These are phyloP conservation scores for Pocillopora meandrina DNA, from an alignment of 92 coral and sea anemone genomes.

Conservation along the genomic window DNA sequence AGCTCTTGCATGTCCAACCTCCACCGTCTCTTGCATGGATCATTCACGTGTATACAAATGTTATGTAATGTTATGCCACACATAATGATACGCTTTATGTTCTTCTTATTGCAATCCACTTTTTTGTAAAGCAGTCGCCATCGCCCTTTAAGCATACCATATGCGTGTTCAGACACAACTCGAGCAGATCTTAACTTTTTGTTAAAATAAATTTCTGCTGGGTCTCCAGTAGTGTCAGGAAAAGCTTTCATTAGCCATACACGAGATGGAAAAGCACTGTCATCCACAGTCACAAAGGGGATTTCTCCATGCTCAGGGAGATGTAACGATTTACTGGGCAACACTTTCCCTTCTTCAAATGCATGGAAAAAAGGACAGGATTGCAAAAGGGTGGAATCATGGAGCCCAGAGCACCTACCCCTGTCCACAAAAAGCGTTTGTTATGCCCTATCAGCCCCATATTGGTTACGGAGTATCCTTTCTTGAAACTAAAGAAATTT, in stretches of 20 bases:
- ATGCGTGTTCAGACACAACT: constrained; percentile 51
- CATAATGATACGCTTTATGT: too few relatives aligned
- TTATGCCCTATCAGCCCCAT: not conserved
- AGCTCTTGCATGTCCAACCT: too few relatives aligned
- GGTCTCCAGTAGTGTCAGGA: constrained; percentile 24
- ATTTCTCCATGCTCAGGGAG: constrained; percentile 26
- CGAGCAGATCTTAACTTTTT: constrained; percentile 28
- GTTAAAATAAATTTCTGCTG: constrained; percentile 17
- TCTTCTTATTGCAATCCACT: too few relatives aligned
- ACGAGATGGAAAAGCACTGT: not conserved
- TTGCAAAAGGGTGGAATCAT: constrained; percentile 26
- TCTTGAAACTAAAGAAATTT: too few relatives aligned
- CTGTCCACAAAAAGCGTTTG: not conserved
- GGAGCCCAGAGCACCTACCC: not conserved
- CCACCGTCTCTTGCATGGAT: too few relatives aligned
- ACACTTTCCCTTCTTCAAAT: constrained; percentile 29
- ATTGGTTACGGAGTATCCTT: too few relatives aligned
- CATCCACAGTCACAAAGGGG: not conserved
- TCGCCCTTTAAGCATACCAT: constrained; percentile 23
- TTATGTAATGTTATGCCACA: too few relatives aligned
- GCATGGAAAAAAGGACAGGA: constrained; percentile 23
- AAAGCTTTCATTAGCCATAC: constrained; percentile 26
- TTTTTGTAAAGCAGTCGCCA: too few relatives aligned
- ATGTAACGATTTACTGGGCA: constrained; percentile 13
- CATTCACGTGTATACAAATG: too few relatives aligned